Evolutionary conservation across 2,888 invertebrate species (phyloP).

Genomic region (Nowickia ferox): DNA sequence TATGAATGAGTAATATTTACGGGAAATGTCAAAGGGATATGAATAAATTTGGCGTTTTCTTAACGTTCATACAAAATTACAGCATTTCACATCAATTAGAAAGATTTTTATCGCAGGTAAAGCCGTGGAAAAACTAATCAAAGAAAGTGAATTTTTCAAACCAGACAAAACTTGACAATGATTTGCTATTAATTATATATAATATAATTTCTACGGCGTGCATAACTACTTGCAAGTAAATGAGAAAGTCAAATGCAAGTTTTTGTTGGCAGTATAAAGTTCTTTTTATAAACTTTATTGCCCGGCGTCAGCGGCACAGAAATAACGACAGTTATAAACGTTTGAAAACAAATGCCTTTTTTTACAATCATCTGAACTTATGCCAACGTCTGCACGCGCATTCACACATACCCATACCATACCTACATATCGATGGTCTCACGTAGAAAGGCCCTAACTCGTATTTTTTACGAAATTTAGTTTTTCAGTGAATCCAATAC

Average conservation of each 20-base stretch:
- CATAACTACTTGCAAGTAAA: too few species aligned
- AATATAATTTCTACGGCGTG: too few species aligned
- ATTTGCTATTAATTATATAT: too few species aligned
- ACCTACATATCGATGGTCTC: too few species aligned
- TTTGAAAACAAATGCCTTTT: constrained; percentile 51
- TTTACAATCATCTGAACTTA: constrained; percentile 53
- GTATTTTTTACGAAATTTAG: too few species aligned
- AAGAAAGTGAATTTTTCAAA: too few species aligned
- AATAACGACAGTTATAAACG: constrained; percentile 56
- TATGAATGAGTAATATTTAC: constrained; percentile 22
- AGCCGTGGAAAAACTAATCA: neutral
- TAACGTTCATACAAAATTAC: neutral
- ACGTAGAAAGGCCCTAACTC: too few species aligned
- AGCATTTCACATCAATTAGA: constrained; percentile 9
- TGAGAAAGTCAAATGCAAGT: too few species aligned
- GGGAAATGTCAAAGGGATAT: constrained; percentile 4
- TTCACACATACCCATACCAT: neutral
- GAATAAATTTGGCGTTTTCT: constrained; percentile 20
- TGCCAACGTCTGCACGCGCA: neutral
- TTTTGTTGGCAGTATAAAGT: neutral
- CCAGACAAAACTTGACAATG: too few species aligned
- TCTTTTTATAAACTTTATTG: neutral
- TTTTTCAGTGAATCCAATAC: too few species aligned
- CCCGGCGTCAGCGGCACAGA: neutral
- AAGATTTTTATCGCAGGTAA: neutral